phyloP scores from a whole-genome alignment of 2,113 vertebrate genomes.

The Bubalus kerabau region DNA sequence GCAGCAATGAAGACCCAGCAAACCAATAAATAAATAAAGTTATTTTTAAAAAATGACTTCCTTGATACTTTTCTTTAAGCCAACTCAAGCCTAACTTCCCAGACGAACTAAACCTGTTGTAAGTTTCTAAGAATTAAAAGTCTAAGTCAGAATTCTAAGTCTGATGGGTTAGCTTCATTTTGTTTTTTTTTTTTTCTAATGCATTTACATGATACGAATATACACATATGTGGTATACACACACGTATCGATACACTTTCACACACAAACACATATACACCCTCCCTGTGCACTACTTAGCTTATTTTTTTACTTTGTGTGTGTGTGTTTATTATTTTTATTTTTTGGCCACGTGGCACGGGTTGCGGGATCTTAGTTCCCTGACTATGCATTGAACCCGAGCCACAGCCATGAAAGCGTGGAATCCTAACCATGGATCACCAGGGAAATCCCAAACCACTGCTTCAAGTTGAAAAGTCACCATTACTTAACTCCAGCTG shows the following conservation, averaged over 20 bases:
- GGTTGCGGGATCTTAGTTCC: background rate
- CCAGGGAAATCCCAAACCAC: background rate
- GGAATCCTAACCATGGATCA: background rate
- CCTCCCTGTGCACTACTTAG: background rate
- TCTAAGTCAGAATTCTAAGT: background rate
- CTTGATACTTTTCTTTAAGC: background rate
- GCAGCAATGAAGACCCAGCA: background rate
- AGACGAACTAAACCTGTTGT: background rate
- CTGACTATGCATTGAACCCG: background rate
- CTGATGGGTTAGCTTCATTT: background rate
- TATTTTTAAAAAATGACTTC: background rate
- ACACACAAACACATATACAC: no score
- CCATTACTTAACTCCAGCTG: background rate
- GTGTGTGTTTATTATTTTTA: background rate
- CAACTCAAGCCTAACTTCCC: background rate
- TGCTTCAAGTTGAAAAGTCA: background rate
- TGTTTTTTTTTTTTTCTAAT: background rate
- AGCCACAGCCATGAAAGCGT: background rate
- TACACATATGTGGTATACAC: rapidly evolving
- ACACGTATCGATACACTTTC: rapidly evolving
- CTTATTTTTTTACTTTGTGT: background rate
- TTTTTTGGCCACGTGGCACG: rapidly evolving
- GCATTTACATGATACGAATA: background rate
- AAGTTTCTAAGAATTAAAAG: background rate
- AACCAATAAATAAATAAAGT: background rate